Evolutionary conservation across 2,888 invertebrate genomes (phyloP), one percentile per base, ranked within the genome.

Genomic region (Epinotia bilunana): DNA sequence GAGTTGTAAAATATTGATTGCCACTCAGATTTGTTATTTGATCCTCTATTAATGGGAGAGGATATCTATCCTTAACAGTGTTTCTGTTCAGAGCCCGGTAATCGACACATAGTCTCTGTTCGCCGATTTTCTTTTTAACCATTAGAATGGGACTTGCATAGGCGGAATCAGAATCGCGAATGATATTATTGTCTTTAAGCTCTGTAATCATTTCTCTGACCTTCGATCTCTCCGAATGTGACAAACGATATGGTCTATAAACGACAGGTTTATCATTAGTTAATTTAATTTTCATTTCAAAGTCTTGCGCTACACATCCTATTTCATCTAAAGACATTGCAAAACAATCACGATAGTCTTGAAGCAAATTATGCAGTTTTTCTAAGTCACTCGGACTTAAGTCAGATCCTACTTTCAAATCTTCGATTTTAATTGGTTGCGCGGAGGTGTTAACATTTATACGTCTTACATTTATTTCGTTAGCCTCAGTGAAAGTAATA

Each of bases 101-200:
- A 46, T 46, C 46, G 13, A 46, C 46, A 46, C 46, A 46, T 12
- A 46, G 13, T 18, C 81, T 71, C 23, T 76, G 63, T 55, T 79
- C 79, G 0, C 81, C 81, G 0, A 69, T 77, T 70, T 81, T 81
- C 55, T 81, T 81, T 23, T 62, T 77, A 0, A 81, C 79, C 60
- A 81, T 64, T 28, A 81, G 16, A 13, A 81, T 78, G 0, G 79
- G 80, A 23, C 79, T 80, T 5, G 81, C 78, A 63, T 79, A 81
- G 11, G 76, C 72, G 0, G 79, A 80, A 18, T 64, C 73, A 18
- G 80, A 80, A 33, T 79, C 78, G 39, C 77, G 75, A 5, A 82
- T 77, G 5, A 81, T 80, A 18, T 77, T 76, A 62, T 78, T 78
- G 13, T 76, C 55, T 12, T 78, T 16, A 12, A 80, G 58, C n/a